Evolutionary conservation across 2,888 invertebrate species (phyloP).

Genomic region (Drosophila buzzatii): DNA sequence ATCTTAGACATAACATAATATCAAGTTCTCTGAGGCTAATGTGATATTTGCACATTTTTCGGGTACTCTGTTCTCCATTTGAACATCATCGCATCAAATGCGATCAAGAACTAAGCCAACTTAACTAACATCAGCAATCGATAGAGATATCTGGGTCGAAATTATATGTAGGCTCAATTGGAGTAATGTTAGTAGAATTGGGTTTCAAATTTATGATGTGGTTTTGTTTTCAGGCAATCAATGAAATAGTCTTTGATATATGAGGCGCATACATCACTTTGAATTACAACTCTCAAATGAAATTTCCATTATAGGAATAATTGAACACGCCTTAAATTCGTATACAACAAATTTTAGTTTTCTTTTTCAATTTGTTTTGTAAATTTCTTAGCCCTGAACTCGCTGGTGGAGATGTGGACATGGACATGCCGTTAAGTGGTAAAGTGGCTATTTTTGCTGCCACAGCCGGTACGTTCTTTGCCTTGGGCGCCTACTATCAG

Average conservation of each 20-base stretch:
- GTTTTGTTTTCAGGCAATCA: not conserved
- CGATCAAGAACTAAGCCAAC: no score
- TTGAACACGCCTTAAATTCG: slow-evolving; percentile 1
- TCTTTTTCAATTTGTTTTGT: not conserved
- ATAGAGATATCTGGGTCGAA: no score
- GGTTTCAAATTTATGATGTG: no score
- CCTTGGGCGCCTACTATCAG: slow-evolving; percentile 73
- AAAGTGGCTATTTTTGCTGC: slow-evolving; percentile 62
- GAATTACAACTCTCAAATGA: slow-evolving; percentile 16
- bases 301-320: not conserved
- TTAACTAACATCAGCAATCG: no score
- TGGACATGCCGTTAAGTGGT: slow-evolving; percentile 45
- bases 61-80: no score
- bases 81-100: no score
- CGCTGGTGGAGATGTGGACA: slow-evolving; percentile 23
- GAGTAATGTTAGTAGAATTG: no score
- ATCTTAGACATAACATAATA: no score
- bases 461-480: slow-evolving; percentile 74
- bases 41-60: no score
- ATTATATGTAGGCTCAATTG: no score
- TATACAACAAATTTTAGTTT: slow-evolving; percentile 29
- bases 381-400: slow-evolving; percentile 22
- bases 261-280: slow-evolving; percentile 11
- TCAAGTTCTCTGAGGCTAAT: no score
- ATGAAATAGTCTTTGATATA: not conserved